Base-by-base conservation (phyloP, 2,888 invertebrate species). In the Cetonia aurata region DNA sequence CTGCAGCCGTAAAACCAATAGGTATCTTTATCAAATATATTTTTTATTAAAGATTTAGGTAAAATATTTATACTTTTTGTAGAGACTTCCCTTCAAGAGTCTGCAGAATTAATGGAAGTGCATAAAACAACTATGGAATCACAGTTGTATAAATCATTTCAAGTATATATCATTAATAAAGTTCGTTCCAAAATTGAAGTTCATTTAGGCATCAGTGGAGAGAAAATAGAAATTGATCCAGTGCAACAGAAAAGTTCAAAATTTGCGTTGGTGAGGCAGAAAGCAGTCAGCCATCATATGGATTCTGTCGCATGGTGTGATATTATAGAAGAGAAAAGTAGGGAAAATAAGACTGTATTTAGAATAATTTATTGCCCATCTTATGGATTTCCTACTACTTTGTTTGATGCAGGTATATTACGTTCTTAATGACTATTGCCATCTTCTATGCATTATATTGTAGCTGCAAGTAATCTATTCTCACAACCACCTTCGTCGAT, bases 181-280 rank as follows among this genome's bases (percentile, higher is more conserved):
- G 90, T 96, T 71, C 87, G 93, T 76, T 89, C 94, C 19, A 96
- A 93, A 83, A 92, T 92, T 15, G 93, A 94, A 77, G 94, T 96
- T 3, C 93, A 94, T 79, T 87, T 97, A 52, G 94, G 95, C 56
- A 92, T 97, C 74, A 96, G 96, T 12, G 92, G 95, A 6, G 96
- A 96, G 78, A 93, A 95, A 82, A 91, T 97, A 71, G 97, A 97
- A 86, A 94, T 97, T 67, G 95, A 96, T 82, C 95, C 95, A 0
- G 88, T 93, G 25, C 90, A 91, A 41, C 88, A 89, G 44, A 88
- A 89, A 77, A 90, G 89, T 79, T 86, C 89, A 67, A 90, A 89
- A 71, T 90, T 92, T 80, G 75, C 77, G 12, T 76, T 84, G 57
- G 77, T 77, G 53, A 88, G 91, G 80, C 90, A 93, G 76, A 93